A percentile compares a stretch with the other conserved stretches of the same genome.
Conservation (phyloP, 2,113 vertebrate species). For the Oophaga pumilio region DNA sequence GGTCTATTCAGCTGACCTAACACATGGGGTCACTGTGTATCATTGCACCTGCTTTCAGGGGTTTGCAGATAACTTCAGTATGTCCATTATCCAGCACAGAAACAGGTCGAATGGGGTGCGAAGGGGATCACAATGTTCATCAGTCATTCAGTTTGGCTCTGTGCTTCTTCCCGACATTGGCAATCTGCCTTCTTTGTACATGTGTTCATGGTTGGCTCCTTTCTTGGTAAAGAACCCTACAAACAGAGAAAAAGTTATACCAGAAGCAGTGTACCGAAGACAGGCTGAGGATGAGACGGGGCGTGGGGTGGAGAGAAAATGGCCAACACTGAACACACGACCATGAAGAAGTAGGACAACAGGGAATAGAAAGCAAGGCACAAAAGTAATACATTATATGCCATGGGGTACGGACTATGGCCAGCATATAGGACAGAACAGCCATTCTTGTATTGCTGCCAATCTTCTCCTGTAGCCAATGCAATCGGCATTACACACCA, state of each 20-base stretch:
- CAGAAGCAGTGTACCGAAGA: neutral
- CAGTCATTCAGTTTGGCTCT: slow-evolving; percentile 9
- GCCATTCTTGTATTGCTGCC: neutral
- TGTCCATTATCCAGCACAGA: neutral
- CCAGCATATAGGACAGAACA: neutral
- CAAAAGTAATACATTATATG: too few species aligned
- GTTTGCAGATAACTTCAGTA: neutral
- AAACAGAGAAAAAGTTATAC: slow-evolving; percentile 24
- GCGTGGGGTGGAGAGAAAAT: too few species aligned
- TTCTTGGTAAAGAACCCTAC: slow-evolving; percentile 26
- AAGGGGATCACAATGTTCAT: neutral
- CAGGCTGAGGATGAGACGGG: neutral
- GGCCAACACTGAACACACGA: too few species aligned
- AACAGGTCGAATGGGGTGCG: neutral
- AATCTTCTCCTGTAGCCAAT: neutral
- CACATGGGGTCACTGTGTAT: slow-evolving; percentile 6
- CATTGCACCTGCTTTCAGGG: slow-evolving; percentile 7
- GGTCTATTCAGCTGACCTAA: neutral
- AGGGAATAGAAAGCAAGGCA: too few species aligned
- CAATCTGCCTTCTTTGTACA: slow-evolving; percentile 8
- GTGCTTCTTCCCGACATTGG: neutral
- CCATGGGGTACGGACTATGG: neutral
- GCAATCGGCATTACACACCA: too few species aligned
- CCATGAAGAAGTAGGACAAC: too few species aligned
- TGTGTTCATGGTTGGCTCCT: neutral